These are phyloP conservation scores for Syndactyla subalaris DNA, from an alignment of 2,797 vertebrate genomes.

Conservation along the genomic window DNA sequence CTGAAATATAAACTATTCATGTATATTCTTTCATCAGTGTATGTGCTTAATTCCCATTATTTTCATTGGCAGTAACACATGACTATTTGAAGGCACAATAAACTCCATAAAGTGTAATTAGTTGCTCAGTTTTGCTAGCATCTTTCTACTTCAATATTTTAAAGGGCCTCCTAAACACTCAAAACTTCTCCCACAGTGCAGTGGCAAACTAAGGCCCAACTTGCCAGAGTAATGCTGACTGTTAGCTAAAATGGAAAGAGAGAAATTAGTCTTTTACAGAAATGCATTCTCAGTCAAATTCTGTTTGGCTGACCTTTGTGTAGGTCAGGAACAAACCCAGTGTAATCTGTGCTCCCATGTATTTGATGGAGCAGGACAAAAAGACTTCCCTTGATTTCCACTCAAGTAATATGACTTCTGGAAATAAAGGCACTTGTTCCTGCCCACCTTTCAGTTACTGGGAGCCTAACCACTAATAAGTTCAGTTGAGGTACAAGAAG, in stretches of 20 bases:
- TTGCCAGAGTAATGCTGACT: background rate
- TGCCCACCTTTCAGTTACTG: background rate
- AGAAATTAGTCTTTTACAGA: background rate
- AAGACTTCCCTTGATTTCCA: background rate
- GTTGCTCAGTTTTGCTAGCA: slow-evolving; percentile 15
- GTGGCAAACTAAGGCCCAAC: background rate
- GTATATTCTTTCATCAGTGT: slow-evolving; percentile 49
- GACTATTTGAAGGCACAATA: slow-evolving; percentile 56
- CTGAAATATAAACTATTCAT: slow-evolving; percentile 67
- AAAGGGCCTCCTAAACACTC: background rate
- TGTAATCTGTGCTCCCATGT: background rate
- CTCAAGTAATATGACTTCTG: background rate
- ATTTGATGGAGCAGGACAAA: background rate
- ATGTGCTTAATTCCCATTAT: slow-evolving; percentile 62
- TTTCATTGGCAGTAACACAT: slow-evolving; percentile 64
- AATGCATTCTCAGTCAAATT: background rate
- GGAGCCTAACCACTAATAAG: background rate
- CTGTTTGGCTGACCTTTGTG: background rate
- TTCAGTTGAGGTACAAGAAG: background rate
- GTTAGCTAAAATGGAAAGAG: slow-evolving; percentile 5
- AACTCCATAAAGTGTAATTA: slow-evolving; percentile 56
- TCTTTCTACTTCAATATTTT: slow-evolving; percentile 19
- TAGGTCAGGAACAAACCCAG: background rate
- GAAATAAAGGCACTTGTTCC: background rate
- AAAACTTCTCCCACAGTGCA: background rate